These are phyloP conservation scores for Mesocricetus auratus DNA, from an alignment of 2,113 vertebrate genomes.

Conservation along the genomic window DNA sequence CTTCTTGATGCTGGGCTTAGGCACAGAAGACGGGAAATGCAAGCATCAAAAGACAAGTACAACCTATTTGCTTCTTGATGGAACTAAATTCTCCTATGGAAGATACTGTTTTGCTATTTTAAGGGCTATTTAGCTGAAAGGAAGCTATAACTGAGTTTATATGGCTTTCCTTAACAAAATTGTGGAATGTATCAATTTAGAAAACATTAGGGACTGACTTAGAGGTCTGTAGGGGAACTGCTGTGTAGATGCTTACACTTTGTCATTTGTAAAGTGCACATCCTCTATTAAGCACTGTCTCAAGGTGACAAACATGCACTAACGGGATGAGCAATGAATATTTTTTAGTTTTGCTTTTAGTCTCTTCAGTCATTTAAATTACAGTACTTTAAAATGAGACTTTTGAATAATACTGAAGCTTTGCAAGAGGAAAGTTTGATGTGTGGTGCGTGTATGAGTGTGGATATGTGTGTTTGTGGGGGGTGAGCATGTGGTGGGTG, in stretches of 20 bases:
- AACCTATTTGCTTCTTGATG: background rate
- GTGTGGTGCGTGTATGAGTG: background rate
- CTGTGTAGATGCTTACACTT: background rate
- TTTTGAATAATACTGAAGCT: background rate
- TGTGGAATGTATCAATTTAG: conserved; percentile 9
- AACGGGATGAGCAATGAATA: background rate
- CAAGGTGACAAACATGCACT: background rate
- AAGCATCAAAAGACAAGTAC: background rate
- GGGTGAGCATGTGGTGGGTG: background rate
- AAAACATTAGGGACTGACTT: conserved; percentile 16
- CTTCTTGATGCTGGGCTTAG: background rate
- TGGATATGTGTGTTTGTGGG: background rate
- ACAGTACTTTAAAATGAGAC: conserved; percentile 10
- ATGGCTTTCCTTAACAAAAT: conserved; percentile 42
- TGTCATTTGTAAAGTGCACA: conserved; percentile 19
- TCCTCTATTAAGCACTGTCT: conserved; percentile 43
- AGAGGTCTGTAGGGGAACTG: background rate
- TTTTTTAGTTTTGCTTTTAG: conserved; percentile 47
- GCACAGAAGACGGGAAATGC: background rate
- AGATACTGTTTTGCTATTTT: conserved; percentile 6
- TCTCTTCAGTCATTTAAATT: conserved; percentile 14
- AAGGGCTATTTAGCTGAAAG: conserved; percentile 12
- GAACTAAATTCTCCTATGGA: background rate
- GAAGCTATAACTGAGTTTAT: conserved; percentile 35
- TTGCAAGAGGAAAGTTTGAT: background rate